Conservation (phyloP, 1,140 invertebrate genomes). For the Caenorhabditis brenneri region DNA sequence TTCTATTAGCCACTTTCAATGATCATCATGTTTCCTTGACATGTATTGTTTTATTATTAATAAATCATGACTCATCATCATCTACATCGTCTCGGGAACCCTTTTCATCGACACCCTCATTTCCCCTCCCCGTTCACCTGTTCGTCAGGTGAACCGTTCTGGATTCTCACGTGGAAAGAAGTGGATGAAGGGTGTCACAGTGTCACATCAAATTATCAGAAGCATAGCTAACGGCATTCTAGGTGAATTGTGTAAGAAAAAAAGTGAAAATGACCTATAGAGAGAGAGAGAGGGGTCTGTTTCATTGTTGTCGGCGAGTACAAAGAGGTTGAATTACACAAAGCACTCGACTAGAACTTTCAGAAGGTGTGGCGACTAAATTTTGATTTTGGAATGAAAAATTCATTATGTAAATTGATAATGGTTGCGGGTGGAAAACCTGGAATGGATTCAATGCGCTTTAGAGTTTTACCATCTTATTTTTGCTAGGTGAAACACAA, state of each 20-base stretch:
- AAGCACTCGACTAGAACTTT: neutral
- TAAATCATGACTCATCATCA: neutral
- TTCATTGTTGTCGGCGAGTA: neutral
- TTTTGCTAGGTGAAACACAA: no score
- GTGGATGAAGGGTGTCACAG: neutral
- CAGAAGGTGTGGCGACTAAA: neutral
- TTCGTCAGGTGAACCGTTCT: constrained; percentile 18
- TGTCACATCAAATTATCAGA: neutral
- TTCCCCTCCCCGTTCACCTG: neutral
- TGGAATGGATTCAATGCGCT: no score
- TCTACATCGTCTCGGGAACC: neutral
- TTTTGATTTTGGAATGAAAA: no score
- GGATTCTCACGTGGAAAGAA: neutral
- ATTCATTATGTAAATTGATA: no score
- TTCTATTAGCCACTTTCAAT: neutral
- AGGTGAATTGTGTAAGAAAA: neutral
- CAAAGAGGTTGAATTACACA: neutral
- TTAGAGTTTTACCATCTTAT: no score
- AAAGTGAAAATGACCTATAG: neutral
- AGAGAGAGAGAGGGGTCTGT: neutral
- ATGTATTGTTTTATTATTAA: neutral
- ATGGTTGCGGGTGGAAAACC: no score
- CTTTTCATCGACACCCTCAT: neutral
- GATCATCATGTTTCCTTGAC: neutral
- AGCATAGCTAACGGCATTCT: neutral